Base-by-base conservation (phyloP, 1,140 invertebrate genomes). In the Zaprionus davidi region DNA sequence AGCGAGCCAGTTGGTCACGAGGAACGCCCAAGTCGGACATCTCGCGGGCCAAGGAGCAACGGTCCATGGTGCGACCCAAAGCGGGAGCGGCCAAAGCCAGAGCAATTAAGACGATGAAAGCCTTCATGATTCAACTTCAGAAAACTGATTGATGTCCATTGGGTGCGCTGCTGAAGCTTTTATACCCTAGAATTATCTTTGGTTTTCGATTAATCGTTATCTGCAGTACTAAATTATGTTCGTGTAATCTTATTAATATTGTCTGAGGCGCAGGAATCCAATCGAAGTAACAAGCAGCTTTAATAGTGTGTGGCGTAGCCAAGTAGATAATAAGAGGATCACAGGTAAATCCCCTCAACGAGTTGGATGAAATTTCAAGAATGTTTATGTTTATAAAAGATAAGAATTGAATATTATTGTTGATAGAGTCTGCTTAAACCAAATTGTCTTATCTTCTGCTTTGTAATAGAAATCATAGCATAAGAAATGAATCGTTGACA, bases 1-100 rank as follows among this genome's bases (percentile, higher is more conserved):
- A 87, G 11, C 22, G 36, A 20, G 36, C 22, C 5, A 84, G 24
- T 24, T 81, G 63, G 12, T 75, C 62, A 0, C 65, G 67, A 2
- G 86, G 76, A 6, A 88, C 70, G 1, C 84, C 84, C 63, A 77
- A 41, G 0, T 28, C 15, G 56, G 56, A 66, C 85, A 92, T 75
- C 67, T 92, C 91, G 6, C 49, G 58, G 6, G 85, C 92, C 71
- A 93, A 44, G 17, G 81, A 78, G 59, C 92, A 93, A 11, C 87
- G 79, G 15, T 78, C 79, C 71, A 92, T 82, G 24, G 71, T 91
- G 46, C 71, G 79, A 20, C 76, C 83, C 20, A 76, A 51, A n/a
- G 68, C 62, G 5, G 57, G 60, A 2, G 76, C 44, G 2, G 63
- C 56, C 24, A 80, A 64, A 74, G 62, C 74, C 59, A 84, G 49